Conservation (phyloP, 1,140 invertebrate genomes). For the Tyrophagus putrescentiae region DNA sequence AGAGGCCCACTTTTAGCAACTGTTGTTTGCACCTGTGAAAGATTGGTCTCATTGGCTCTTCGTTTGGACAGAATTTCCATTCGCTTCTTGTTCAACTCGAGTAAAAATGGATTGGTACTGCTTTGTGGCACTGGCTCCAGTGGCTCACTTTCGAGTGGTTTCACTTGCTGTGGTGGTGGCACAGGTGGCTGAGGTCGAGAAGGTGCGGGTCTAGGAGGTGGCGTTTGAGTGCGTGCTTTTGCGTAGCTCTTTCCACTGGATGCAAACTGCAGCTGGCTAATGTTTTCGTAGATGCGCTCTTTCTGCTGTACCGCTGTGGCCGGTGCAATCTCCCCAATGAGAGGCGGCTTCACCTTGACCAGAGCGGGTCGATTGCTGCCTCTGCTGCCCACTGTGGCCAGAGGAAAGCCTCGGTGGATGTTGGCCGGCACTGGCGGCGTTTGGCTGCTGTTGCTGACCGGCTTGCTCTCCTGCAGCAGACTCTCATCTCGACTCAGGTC, state of each 20-base stretch:
- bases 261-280: neutral
- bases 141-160: neutral
- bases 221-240: neutral
- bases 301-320: neutral
- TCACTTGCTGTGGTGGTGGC: neutral
- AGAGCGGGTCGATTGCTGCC: conserved; percentile 18
- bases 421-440: conserved; percentile 34
- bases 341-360: conserved; percentile 22
- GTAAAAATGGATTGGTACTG: neutral
- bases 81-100: conserved; percentile 1
- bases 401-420: conserved; percentile 20
- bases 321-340: conserved; percentile 10
- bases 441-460: neutral
- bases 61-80: conserved; percentile 1
- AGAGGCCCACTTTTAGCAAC: too few species aligned
- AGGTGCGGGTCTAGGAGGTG: neutral
- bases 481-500: conserved; percentile 56
- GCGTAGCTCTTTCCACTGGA: neutral
- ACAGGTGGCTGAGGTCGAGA: neutral
- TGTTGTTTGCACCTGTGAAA: too few species aligned
- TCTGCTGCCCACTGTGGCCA: conserved; percentile 18
- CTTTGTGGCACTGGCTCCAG: neutral
- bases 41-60: neutral
- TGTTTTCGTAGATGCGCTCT: neutral
- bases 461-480: neutral